A percentile compares a stretch with the other conserved stretches of the same genome.
Conservation (phyloP, 2,113 vertebrate species). For the Chascanopsetta lugubris region DNA sequence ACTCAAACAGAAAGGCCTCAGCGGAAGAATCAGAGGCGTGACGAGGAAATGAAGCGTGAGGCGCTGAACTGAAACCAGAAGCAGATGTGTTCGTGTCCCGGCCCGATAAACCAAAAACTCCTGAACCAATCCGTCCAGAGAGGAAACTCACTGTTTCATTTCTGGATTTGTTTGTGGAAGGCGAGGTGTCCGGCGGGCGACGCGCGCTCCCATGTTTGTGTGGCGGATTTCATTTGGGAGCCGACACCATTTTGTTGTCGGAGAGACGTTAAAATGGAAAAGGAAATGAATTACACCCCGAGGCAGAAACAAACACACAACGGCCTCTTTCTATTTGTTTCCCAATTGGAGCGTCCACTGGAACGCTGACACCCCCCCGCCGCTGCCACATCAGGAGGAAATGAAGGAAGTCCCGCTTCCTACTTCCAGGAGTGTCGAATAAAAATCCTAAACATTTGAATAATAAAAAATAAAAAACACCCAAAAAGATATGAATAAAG, state of each 20-base stretch:
- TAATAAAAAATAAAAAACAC: too few relatives aligned
- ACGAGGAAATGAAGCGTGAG: too few relatives aligned
- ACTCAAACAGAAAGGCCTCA: too few relatives aligned
- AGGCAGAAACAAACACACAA: constrained; percentile 54
- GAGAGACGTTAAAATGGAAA: constrained; percentile 35
- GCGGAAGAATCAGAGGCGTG: too few relatives aligned
- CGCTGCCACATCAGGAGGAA: constrained; percentile 53
- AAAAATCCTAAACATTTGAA: too few relatives aligned
- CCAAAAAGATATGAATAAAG: too few relatives aligned
- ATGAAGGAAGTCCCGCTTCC: constrained; percentile 23
- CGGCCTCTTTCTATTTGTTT: constrained; percentile 68
- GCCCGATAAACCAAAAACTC: constrained; percentile 7
- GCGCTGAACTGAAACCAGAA: too few relatives aligned
- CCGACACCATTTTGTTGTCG: constrained; percentile 60
- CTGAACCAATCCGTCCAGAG: constrained; percentile 43
- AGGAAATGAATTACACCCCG: constrained; percentile 68
- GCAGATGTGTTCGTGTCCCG: constrained; percentile 21
- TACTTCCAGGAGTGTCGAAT: too few relatives aligned
- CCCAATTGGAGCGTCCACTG: constrained; percentile 43
- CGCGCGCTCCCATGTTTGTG: constrained; percentile 46
- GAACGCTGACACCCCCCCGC: too few relatives aligned
- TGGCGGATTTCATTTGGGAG: constrained; percentile 69
- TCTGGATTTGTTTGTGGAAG: constrained; percentile 70
- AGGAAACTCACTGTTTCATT: constrained; percentile 53
- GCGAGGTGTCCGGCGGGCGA: constrained; percentile 51